Conservation (phyloP, 1,140 invertebrate species). For the Saccostrea glomerata region DNA sequence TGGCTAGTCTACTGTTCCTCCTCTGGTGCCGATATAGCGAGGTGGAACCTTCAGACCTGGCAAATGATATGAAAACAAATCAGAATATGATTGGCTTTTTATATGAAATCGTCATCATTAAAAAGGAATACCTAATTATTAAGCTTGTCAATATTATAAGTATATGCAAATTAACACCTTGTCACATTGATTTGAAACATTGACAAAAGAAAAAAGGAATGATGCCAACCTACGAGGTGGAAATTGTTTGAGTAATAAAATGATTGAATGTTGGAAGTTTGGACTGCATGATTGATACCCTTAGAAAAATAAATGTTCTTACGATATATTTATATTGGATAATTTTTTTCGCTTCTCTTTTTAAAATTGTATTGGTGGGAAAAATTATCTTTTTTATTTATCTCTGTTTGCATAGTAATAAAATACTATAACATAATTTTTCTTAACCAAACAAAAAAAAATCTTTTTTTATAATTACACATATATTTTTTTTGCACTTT, state of each 20-base stretch:
- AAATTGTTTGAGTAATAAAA: neutral
- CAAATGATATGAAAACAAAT: constrained; percentile 7
- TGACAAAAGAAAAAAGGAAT: neutral
- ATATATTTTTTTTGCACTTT: too few species aligned
- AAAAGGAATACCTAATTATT: constrained; percentile 3
- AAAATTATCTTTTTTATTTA: too few species aligned
- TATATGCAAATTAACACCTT: neutral
- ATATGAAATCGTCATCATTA: constrained; percentile 28
- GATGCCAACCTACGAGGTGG: neutral
- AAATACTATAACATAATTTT: too few species aligned
- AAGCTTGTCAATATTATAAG: constrained; percentile 6
- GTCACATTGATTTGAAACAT: neutral
- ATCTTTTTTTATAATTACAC: too few species aligned
- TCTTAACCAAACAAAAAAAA: too few species aligned
- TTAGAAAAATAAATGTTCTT: neutral
- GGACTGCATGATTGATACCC: neutral
- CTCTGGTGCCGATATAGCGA: neutral
- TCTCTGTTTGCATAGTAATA: too few species aligned
- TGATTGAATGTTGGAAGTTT: neutral
- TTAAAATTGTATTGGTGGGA: too few species aligned
- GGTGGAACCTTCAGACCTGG: neutral
- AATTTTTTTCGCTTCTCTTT: too few species aligned
- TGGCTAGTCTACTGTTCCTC: neutral
- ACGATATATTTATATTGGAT: too few species aligned
- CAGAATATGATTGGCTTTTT: neutral